Evolutionary conservation across 2,797 vertebrate species (phyloP).

Genomic region (Sitta carolinensis): DNA sequence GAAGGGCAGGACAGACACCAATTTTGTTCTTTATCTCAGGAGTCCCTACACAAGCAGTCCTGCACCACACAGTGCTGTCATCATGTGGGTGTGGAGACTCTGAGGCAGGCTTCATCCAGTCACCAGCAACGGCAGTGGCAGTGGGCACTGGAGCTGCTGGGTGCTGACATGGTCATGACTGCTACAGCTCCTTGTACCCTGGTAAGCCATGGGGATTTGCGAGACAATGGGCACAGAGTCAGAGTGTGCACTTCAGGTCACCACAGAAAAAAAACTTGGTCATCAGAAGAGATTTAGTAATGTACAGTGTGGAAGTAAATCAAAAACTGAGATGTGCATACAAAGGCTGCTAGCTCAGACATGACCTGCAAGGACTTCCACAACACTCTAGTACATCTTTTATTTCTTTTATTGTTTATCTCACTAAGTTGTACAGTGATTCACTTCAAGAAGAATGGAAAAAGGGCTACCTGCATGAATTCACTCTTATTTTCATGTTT

Average conservation of each 20-base stretch:
- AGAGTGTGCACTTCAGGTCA: background rate
- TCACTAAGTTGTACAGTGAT: background rate
- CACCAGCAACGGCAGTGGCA: background rate
- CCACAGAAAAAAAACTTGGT: background rate
- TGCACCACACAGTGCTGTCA: too few relatives aligned
- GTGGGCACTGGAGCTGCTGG: background rate
- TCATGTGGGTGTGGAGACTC: fast-evolving
- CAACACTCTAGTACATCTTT: background rate
- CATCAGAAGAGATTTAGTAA: background rate
- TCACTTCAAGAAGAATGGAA: background rate
- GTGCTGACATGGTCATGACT: background rate
- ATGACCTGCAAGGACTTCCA: background rate
- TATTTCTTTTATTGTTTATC: background rate
- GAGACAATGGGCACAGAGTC: background rate
- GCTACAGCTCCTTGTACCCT: background rate
- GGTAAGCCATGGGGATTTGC: background rate
- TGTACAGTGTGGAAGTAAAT: background rate
- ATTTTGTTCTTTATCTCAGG: background rate
- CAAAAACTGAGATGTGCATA: background rate
- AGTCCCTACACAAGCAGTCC: background rate
- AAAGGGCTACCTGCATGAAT: background rate
- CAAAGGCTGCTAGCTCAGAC: background rate
- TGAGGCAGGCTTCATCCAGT: background rate
- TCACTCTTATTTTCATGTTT: background rate
- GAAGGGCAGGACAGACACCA: background rate